Conservation (phyloP, 1,140 invertebrate species). For the Phymorhynchus buccinoides region DNA sequence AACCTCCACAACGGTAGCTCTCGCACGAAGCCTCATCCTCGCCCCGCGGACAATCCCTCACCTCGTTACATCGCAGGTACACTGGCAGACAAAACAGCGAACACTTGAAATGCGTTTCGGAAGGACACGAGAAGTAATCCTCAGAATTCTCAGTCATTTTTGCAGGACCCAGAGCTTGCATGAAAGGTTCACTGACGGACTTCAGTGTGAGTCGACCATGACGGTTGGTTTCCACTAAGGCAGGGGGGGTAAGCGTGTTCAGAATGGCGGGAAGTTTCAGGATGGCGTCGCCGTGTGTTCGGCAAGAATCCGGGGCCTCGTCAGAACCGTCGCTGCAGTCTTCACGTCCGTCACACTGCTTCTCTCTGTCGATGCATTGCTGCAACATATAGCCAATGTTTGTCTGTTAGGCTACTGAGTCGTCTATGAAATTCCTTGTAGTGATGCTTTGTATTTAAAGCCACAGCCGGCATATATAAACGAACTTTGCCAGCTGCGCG, state of each 20-base stretch:
- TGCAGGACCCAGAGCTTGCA: background rate
- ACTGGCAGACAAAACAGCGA: slow-evolving; percentile 3
- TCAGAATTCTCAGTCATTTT: background rate
- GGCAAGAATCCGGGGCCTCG: background rate
- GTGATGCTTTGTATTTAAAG: too few relatives aligned
- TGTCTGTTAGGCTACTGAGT: too few relatives aligned
- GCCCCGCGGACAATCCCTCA: background rate
- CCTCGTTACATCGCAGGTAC: slow-evolving; percentile 20
- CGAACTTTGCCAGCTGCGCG: too few relatives aligned
- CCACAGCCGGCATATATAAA: too few relatives aligned
- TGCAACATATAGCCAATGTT: background rate
- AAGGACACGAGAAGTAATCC: background rate
- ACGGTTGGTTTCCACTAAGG: background rate
- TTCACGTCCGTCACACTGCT: background rate
- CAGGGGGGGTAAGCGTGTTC: background rate
- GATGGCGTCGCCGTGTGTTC: background rate
- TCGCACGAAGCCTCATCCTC: slow-evolving; percentile 14
- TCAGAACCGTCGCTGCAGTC: slow-evolving; percentile 15
- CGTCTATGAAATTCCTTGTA: too few relatives aligned
- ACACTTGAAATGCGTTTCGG: background rate
- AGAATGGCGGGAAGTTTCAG: background rate
- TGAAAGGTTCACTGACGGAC: background rate
- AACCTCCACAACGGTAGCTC: background rate
- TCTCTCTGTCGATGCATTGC: background rate
- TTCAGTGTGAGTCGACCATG: background rate